Evolutionary conservation across 2,113 vertebrate genomes (phyloP), one percentile per base, ranked within the genome.

Genomic region (Pangasianodon hypophthalmus): DNA sequence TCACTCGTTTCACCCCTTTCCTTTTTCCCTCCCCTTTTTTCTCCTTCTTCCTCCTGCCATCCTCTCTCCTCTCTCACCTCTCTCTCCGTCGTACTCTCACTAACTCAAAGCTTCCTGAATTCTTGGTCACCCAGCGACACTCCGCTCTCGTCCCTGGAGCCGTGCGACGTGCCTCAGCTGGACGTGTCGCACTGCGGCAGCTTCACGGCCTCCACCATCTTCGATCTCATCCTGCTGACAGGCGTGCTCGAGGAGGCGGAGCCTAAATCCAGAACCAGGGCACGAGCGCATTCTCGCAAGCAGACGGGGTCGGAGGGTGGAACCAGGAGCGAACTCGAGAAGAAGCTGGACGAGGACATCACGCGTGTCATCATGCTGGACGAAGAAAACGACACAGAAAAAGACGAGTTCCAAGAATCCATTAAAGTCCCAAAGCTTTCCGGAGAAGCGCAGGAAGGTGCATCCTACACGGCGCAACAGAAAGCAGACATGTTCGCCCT

Each of bases 111-210:
- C 96, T 96, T 95, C 96, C 95, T 96, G 94, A 96, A 95, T 96
- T 97, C 96, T 96, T 96, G 96, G 96, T 97, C 96, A 96, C 96
- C 96, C 94, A 97, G 96, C 92, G 96, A 97, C 93, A 96, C 95
- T 0, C 95, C 95, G 1, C 94, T 96, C 89, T 91, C 94, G 86
- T 96, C 96, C 1, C 91, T 97, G 95, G 96, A 97, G 93, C 95
- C 96, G 9, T 95, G 95, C 7, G 94, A 94, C 64, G 87, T 91
- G 13, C 93, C 95, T 88, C 93, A 93, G 93, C 94, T 95, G 71
- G 95, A 96, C 50, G 81, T 96, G 80, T 88, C 94, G 26, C 93
- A 93, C 58, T 94, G 96, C 41, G 91, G 93, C 84, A 95, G 96
- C 87, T 94, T 97, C 88, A 96, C 94, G 48, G 94, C 96, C 0